Conservation (phyloP, 2,888 invertebrate species). For the Lasioglossum leucozonium region DNA sequence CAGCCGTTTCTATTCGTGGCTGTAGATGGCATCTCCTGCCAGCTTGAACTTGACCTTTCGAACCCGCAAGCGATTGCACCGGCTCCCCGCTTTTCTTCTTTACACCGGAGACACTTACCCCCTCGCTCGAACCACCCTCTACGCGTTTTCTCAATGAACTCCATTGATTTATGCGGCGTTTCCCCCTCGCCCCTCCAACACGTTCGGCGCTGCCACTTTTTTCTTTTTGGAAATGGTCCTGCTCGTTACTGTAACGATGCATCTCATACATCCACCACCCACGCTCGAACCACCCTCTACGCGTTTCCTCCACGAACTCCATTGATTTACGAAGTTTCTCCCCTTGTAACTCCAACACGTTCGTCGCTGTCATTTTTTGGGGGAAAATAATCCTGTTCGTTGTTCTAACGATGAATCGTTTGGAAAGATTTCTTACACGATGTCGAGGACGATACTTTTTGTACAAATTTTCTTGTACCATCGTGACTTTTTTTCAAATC, state of each 20-base stretch:
- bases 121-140: not conserved
- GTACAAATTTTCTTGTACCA: no score
- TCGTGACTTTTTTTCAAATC: no score
- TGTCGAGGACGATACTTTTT: no score
- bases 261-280: not conserved
- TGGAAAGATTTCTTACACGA: no score
- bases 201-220: not conserved
- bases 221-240: not conserved
- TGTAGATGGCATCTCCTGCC: slow-evolving; percentile 68
- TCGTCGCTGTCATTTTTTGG: no score
- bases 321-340: not conserved
- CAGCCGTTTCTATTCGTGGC: slow-evolving; percentile 63
- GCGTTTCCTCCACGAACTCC: not conserved
- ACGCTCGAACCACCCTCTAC: not conserved
- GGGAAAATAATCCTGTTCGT: no score
- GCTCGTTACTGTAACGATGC: not conserved
- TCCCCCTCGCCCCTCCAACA: not conserved
- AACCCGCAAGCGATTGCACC: slow-evolving; percentile 68
- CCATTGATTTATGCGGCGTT: not conserved
- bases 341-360: not conserved
- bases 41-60: slow-evolving; percentile 74
- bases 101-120: slow-evolving; percentile 22
- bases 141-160: slow-evolving; percentile 4
- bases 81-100: slow-evolving; percentile 48
- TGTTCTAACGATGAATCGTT: no score